Base-by-base conservation (phyloP, 2,797 vertebrate genomes). In the Streptopelia turtur region DNA sequence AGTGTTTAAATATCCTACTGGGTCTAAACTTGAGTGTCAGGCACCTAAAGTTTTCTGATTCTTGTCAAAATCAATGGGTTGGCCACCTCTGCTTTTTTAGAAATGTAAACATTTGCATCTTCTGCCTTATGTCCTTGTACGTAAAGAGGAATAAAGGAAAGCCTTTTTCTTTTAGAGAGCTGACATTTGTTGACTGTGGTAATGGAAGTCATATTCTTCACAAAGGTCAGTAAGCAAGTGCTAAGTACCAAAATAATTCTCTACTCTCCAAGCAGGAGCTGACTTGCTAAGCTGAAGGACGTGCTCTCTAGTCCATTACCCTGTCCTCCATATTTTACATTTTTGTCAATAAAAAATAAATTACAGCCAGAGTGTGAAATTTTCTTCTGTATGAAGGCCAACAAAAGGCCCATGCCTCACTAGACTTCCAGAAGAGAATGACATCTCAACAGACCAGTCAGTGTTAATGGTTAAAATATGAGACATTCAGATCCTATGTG, bases 301-400 rank as follows among this genome's bases (percentile, higher is more conserved):
- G 31, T 5, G 18, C 6, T 72, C 49, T 76, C 35, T 60, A 82
- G 74, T 70, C 93, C 90, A 83, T 90, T 95, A 87, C 70, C 23
- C 56, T 25, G 49, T 50, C 82, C 76, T 92, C 60, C 41, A 87
- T 93, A 93, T 95, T 92, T 95, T 89, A 89, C 53, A 77, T 85
- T 94, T 95, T 94, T 93, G 90, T 96, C 91, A 95, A 94, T 93
- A 95, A 83, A 92, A 94, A 75, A 41, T 75, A 77, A 56, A 56
- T 35, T 81, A 33, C 50, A 81, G 89, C 31, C 52, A 80, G 45
- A 80, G 61, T 75, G 79, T 91, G 84, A 91, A 89, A 86, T 93
- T 92, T 88, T 64, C 52, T 87, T 80, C 71, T 41, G 13, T 83
- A 50, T 68, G 75, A 41, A 37, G 41, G 13, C 61, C 78, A 95